phyloP scores from a whole-genome alignment of 2,113 vertebrate species.

The Macroglossus sobrinus region DNA sequence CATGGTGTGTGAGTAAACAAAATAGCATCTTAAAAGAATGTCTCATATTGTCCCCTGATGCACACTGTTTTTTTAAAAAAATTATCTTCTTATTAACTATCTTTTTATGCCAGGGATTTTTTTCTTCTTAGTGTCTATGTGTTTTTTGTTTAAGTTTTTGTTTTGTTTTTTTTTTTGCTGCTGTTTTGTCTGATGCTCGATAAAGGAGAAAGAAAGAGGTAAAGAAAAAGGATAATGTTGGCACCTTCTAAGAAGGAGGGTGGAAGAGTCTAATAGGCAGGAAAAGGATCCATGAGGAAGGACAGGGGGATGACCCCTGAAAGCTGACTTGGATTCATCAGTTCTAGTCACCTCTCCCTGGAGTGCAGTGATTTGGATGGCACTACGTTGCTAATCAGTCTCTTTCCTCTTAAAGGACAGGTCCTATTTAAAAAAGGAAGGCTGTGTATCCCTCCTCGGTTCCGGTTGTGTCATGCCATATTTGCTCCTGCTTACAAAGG shows the following conservation, averaged over 20 bases:
- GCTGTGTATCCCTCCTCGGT: rapidly evolving
- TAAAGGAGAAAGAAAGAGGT: neutral
- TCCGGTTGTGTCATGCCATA: rapidly evolving
- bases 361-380: neutral
- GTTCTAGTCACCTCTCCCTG: rapidly evolving
- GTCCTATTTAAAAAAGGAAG: neutral
- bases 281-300: neutral
- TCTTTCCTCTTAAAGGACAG: neutral
- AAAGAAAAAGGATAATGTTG: neutral
- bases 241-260: neutral
- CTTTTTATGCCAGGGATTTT: neutral
- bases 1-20: neutral
- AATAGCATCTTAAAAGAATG: neutral
- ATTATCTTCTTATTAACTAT: neutral
- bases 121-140: neutral
- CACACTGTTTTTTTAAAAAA: neutral
- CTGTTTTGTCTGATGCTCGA: neutral
- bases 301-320: neutral
- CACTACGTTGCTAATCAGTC: rapidly evolving
- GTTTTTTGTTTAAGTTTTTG: neutral
- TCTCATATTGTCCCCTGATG: neutral
- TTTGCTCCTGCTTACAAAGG: neutral
- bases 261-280: neutral
- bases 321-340: neutral
- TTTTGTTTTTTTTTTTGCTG: too few relatives aligned